phyloP scores from a whole-genome alignment of 2,888 invertebrate species.

The Monopis laevigella region DNA sequence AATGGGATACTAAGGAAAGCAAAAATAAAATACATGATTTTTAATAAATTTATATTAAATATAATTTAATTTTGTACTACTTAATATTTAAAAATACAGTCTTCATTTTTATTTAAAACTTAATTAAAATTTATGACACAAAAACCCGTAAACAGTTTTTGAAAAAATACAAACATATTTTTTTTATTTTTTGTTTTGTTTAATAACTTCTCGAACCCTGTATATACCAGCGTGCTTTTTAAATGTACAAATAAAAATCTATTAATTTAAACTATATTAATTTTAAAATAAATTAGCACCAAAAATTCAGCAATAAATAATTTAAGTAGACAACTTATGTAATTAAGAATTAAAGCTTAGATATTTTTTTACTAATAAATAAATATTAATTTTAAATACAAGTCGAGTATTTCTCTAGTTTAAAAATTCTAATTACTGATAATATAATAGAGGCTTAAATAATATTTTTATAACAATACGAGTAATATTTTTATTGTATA shows the following conservation, averaged over 20 bases:
- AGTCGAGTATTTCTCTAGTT: too few relatives aligned
- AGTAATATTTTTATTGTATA: too few relatives aligned
- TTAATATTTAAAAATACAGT: constrained; percentile 1
- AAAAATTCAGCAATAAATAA: constrained; percentile 37
- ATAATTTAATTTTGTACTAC: background rate
- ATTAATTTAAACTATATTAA: background rate
- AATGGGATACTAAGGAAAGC: background rate
- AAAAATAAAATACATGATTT: background rate
- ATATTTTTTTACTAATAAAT: too few relatives aligned
- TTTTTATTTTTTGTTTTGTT: background rate
- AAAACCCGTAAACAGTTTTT: background rate
- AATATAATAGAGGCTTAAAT: too few relatives aligned
- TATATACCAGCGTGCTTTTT: background rate
- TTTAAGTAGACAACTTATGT: background rate
- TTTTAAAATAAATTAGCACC: constrained; percentile 33
- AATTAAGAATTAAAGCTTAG: too few relatives aligned
- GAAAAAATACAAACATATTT: background rate
- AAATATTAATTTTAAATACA: too few relatives aligned
- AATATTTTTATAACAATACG: too few relatives aligned
- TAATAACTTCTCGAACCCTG: background rate
- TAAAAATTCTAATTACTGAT: too few relatives aligned
- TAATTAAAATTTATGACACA: background rate
- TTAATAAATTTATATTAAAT: background rate
- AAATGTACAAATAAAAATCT: too few relatives aligned
- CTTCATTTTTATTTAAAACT: background rate